phyloP scores from a whole-genome alignment of 2,113 vertebrate species.

The Clarias batrachus region DNA sequence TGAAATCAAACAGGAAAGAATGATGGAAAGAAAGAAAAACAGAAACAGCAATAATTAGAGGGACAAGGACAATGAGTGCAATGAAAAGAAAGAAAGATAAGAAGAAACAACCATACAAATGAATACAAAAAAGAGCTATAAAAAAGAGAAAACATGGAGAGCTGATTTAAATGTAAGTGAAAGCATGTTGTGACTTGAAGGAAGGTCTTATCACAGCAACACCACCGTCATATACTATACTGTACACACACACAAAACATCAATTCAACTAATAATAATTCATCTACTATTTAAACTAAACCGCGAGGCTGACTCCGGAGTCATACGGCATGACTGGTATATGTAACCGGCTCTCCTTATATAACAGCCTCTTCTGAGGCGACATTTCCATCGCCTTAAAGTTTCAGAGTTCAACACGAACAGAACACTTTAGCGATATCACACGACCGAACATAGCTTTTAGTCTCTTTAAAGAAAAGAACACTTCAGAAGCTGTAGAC shows the following conservation, averaged over 20 bases:
- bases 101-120: background rate
- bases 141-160: background rate
- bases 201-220: background rate
- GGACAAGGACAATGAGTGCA: background rate
- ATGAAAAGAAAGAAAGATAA: background rate
- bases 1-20: too few species aligned
- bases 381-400: background rate
- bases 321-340: background rate
- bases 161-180: background rate
- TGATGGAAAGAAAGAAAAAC: too few species aligned
- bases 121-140: background rate
- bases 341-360: background rate
- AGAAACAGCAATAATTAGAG: background rate
- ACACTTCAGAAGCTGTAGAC: conserved; percentile 9
- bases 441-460: background rate
- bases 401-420: background rate
- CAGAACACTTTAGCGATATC: background rate
- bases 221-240: background rate
- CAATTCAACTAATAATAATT: background rate
- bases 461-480: conserved; percentile 13
- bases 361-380: background rate
- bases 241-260: background rate
- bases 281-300: background rate
- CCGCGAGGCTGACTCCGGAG: background rate
- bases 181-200: background rate